Conservation (phyloP, 2,797 vertebrate species). For the Halcyon badia region DNA sequence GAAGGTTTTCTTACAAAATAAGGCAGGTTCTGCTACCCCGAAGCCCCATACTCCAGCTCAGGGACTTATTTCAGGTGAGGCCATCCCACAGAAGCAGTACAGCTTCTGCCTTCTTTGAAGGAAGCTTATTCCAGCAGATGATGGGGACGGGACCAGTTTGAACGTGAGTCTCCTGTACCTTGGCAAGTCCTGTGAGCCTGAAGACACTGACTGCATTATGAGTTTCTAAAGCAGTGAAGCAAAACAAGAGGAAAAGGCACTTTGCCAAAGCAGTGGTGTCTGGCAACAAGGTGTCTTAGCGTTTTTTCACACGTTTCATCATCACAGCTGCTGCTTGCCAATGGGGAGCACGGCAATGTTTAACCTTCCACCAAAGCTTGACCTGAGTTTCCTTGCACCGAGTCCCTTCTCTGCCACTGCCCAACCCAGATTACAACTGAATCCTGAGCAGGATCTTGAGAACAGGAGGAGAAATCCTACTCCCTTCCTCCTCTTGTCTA, state of each 20-base stretch:
- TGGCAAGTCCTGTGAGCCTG: neutral
- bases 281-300: neutral
- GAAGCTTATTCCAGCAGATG: neutral
- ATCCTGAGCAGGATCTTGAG: neutral
- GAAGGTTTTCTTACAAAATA: neutral
- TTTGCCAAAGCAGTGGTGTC: neutral
- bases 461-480: neutral
- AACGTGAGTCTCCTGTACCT: neutral
- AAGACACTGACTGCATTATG: neutral
- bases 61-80: neutral
- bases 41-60: neutral
- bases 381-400: neutral
- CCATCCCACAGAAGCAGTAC: neutral
- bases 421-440: neutral
- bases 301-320: neutral
- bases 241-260: neutral
- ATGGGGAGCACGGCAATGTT: accelerated
- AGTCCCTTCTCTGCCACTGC: neutral
- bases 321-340: neutral
- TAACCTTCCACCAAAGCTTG: neutral
- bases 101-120: neutral
- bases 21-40: neutral
- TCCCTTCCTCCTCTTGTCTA: neutral
- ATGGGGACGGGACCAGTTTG: neutral
- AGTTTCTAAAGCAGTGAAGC: neutral